Evolutionary conservation across 2,113 vertebrate genomes (phyloP), one percentile per base, ranked within the genome.

Genomic region (Callithrix jacchus): DNA sequence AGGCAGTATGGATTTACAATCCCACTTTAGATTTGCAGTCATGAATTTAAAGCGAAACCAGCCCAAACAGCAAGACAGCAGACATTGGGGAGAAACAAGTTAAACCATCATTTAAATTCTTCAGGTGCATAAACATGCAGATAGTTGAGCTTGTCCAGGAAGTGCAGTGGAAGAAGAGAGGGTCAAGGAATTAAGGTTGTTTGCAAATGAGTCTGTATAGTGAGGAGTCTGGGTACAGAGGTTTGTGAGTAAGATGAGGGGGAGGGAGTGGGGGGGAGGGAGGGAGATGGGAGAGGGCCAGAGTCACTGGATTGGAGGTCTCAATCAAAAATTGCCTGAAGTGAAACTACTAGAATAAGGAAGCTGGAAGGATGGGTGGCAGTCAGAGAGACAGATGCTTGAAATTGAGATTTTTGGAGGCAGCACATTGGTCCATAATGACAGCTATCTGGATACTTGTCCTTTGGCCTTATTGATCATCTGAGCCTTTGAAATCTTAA

Each of bases 401-500:
- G 61, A 49, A 71, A 49, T 9, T 49, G 58, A 85, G 52, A 58
- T 58, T 89, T 89, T 70, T 74, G 21, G 89, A 91, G 27, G 32
- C 32, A 86, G 71, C 35, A 30, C 47, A 27, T 52, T 77, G 79
- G 74, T 42, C 13, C 52, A 56, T 66, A 73, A 25, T 42, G 73
- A 45, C 10, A 83, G 52, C 37, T 82, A 13, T 94, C 80, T 77
- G 37, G 40, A 58, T 45, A 47, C 32, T 56, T 49, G 23, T 56
- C 52, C 21, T 88, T 82, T 30, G 45, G 32, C 68, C 32, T 93
- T 35, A 4, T 49, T 42, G 58, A 73, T 84, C 87, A 93, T 71
- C 80, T 18, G 96, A 98, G 97, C 61, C 32, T 77, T 80, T 79
- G 52, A 92, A 37, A 64, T 88, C 45, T 87, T 87, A 77, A 95